A percentile compares a stretch with the other conserved stretches of the same genome.
Evolutionary conservation across 53 echinoderm and acorn worm species (phyloP).

Genomic region (Arbacia lixula): DNA sequence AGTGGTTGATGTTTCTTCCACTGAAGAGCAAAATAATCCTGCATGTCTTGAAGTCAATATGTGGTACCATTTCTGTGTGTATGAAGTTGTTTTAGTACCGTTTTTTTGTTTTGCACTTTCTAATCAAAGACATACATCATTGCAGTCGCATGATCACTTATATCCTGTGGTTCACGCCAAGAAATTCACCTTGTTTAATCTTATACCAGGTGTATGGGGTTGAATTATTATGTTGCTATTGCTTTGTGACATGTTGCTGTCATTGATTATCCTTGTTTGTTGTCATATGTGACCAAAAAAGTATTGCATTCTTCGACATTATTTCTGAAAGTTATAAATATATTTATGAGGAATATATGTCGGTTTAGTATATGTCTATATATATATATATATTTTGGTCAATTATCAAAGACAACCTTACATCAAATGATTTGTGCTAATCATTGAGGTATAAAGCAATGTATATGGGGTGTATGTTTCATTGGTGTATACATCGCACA

Average conservation of each 20-base stretch:
- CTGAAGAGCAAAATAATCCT: too few species aligned
- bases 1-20: too few species aligned
- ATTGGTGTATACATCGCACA: too few species aligned
- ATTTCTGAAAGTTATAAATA: conserved; percentile 28
- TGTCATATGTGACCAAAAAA: background rate
- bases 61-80: too few species aligned
- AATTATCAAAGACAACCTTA: too few species aligned
- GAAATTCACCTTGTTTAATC: background rate
- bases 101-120: background rate
- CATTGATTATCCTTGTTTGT: background rate
- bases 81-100: too few species aligned
- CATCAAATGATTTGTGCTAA: too few species aligned
- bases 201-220: background rate
- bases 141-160: background rate
- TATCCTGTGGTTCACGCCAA: background rate
- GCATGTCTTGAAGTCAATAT: too few species aligned
- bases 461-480: too few species aligned
- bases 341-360: conserved; percentile 28
- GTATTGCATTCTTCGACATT: conserved; percentile 1
- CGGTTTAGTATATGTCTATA: conserved; percentile 8
- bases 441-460: too few species aligned
- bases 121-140: background rate
- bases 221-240: background rate
- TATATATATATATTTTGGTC: conserved; percentile 18
- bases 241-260: background rate